Evolutionary conservation across 2,113 vertebrate genomes (phyloP).

Genomic region (Podarcis cretensis): DNA sequence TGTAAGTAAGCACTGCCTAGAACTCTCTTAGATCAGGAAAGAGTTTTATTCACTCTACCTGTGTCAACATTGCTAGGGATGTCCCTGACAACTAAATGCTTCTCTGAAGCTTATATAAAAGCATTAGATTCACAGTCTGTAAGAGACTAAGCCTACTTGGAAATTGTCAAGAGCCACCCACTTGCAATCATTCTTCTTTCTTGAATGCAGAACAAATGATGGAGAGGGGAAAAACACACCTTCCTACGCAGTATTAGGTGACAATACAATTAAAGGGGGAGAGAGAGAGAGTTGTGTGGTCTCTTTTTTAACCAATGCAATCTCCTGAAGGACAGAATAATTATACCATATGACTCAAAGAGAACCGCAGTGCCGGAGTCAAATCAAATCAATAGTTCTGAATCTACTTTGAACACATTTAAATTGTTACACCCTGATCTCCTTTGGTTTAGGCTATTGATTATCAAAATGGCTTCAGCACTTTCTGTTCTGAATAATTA

Average conservation of each 20-base stretch:
- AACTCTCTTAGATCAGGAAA: conserved; percentile 19
- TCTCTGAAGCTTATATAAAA: conserved; percentile 50
- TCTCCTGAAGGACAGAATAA: conserved; percentile 65
- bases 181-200: conserved; percentile 63
- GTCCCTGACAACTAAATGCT: conserved; percentile 47
- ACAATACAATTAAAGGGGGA: conserved; percentile 37
- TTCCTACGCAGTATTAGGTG: conserved; percentile 47
- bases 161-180: conserved; percentile 60
- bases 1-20: not conserved
- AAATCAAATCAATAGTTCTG: conserved; percentile 63
- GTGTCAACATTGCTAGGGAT: conserved; percentile 53
- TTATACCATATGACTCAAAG: conserved; percentile 53
- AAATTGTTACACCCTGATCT: conserved; percentile 55
- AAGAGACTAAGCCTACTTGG: conserved; percentile 52
- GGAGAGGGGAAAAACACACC: not conserved
- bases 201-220: conserved; percentile 41
- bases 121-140: conserved; percentile 34
- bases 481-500: conserved; percentile 54
- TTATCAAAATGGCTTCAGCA: conserved; percentile 58
- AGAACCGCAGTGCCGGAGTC: conserved; percentile 40
- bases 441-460: conserved; percentile 59
- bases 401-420: conserved; percentile 50
- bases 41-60: conserved; percentile 46
- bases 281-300: not conserved
- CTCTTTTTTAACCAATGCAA: conserved; percentile 36